Evolutionary conservation across 2,888 invertebrate species (phyloP), one percentile per base, ranked within the genome.

Genomic region (Drosophila austrosaltans): DNA sequence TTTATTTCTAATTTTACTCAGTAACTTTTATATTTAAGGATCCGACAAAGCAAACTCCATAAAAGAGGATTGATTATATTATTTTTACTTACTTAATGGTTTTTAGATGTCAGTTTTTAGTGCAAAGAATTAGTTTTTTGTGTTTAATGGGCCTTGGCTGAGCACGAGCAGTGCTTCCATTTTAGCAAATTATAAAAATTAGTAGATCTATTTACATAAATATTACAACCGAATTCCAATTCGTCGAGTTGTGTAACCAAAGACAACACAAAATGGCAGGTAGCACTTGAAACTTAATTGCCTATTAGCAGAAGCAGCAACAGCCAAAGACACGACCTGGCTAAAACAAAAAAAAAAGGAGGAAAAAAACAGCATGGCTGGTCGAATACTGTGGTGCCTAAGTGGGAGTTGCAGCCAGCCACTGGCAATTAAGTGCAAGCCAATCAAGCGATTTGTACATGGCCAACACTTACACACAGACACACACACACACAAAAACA

Each of bases 351-450:
- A 48, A 73, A 53, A 58, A 42, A 63, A 73, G 42, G 53, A 53
- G 36, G 30, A 40, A 30, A 66, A 75, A 70, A 54, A 40, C 66
- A 75, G 73, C 66, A 75, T 74, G 73, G 67, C 73, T 73, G 74
- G 63, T 66, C 63, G 42, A 63, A 32, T 28, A 59, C 69, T 30
- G 28, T 30, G 28, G 22, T 36, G 25, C 62, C 63, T 60, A 75
- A 75, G 69, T 66, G 74, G 69, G 73, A 77, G 77, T 76, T 72
- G 75, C 73, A 48, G 25, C 10, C 66, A 80, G 80, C 87, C 85
- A 87, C 85, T 87, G 87, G 83, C 83, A 84, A 83, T 83, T 87
- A 83, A 87, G 85, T 82, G 87, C 85, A 83, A 83, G 87, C 83
- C 83, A 83, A 84, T 84, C 83, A 85, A 84, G 76, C 83, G 87